These are phyloP conservation scores for Scopus umbretta DNA, from an alignment of 2,113 vertebrate genomes.

Conservation along the genomic window DNA sequence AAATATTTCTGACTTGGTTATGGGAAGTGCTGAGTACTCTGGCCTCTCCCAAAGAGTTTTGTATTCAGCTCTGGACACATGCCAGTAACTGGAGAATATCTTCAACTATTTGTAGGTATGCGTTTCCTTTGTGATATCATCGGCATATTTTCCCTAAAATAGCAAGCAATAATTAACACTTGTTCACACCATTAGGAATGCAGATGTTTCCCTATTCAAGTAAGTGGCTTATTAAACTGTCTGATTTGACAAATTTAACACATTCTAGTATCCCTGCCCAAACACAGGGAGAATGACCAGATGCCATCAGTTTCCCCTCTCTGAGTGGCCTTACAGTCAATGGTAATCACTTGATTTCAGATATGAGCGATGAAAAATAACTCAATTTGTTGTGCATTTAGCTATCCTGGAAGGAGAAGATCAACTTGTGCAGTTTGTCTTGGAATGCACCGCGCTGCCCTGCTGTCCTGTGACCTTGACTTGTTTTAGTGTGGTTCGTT, in stretches of 20 bases:
- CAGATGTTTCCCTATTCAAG: conserved; percentile 37
- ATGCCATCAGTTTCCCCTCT: background rate
- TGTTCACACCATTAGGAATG: conserved; percentile 47
- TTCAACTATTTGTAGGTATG: conserved; percentile 51
- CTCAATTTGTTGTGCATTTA: background rate
- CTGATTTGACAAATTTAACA: conserved; percentile 3
- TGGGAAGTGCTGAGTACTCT: conserved; percentile 11
- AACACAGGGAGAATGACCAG: background rate
- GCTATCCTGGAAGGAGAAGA: background rate
- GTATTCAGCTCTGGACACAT: background rate
- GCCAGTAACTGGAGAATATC: conserved; percentile 44
- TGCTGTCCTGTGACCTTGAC: background rate
- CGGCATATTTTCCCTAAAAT: conserved; percentile 39
- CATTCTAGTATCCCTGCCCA: background rate
- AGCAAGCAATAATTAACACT: conserved; percentile 57
- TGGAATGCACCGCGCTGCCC: background rate
- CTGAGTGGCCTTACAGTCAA: background rate
- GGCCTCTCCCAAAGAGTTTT: conserved; percentile 36
- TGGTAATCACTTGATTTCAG: background rate
- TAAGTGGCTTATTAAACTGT: conserved; percentile 21
- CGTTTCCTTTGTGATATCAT: conserved; percentile 64
- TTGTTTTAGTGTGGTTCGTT: background rate
- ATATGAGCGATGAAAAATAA: background rate
- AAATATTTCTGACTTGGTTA: background rate
- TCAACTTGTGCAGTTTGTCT: background rate